A percentile compares a stretch with the other conserved stretches of the same genome.
Conservation (phyloP, 2,113 vertebrate species). For the Hypanus sabinus region DNA sequence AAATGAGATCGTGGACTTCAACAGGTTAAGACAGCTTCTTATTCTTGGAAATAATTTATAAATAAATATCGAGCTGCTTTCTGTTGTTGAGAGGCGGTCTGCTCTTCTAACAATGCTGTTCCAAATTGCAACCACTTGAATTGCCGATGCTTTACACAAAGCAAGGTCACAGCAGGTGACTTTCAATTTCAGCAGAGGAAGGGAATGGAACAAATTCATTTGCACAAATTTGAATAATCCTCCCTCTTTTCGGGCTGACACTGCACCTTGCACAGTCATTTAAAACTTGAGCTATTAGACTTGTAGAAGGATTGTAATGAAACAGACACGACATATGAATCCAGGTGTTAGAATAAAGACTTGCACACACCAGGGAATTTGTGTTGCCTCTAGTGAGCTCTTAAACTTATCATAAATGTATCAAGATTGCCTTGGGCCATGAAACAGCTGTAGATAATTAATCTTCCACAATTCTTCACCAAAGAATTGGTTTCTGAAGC, state of each 20-base stretch:
- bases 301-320: constrained; percentile 77
- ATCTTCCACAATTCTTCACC: constrained; percentile 97
- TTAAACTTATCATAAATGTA: constrained; percentile 99
- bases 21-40: constrained; percentile 74
- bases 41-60: constrained; percentile 68
- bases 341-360: constrained; percentile 93
- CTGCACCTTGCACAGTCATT: constrained; percentile 62
- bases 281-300: constrained; percentile 59
- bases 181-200: constrained; percentile 88
- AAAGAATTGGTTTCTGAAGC: constrained; percentile 91
- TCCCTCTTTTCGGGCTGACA: constrained; percentile 46
- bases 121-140: constrained; percentile 84
- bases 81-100: constrained; percentile 62
- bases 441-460: constrained; percentile 99
- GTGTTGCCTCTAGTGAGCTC: constrained; percentile 80
- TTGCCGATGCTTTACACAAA: constrained; percentile 92
- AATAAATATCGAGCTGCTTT: constrained; percentile 70
- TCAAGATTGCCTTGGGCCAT: constrained; percentile 99
- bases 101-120: constrained; percentile 62
- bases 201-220: constrained; percentile 98
- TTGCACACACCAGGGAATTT: constrained; percentile 69
- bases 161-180: constrained; percentile 87
- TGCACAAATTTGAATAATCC: constrained; percentile 99
- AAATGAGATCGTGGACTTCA: constrained; percentile 70
- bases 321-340: constrained; percentile 85